A percentile compares a stretch with the other conserved stretches of the same genome.
phyloP scores from a whole-genome alignment of 2,797 vertebrate species.

The Fistularia commersonii region DNA sequence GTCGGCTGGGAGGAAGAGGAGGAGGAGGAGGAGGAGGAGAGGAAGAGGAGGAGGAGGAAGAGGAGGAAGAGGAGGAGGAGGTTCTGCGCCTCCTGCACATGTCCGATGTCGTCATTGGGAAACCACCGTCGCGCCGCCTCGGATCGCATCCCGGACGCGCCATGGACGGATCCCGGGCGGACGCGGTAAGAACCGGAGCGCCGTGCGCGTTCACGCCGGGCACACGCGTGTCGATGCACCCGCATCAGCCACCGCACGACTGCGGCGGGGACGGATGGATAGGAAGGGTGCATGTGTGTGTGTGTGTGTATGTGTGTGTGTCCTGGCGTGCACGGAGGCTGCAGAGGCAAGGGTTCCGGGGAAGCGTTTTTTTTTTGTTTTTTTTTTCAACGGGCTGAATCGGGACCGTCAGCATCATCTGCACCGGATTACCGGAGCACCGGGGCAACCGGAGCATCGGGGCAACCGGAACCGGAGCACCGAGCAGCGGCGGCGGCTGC shows the following conservation, averaged over 20 bases:
- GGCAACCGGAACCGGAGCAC: no score
- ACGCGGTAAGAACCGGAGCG: constrained; percentile 62
- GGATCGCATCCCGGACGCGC: constrained; percentile 18
- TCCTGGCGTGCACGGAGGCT: not conserved
- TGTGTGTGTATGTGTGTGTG: not conserved
- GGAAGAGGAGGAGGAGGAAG: constrained; percentile 11
- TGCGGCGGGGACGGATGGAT: no score
- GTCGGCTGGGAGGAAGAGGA: constrained; percentile 12
- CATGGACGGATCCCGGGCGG: constrained; percentile 50
- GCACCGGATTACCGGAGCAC: no score
- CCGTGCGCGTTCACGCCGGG: not conserved
- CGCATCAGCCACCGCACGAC: no score
- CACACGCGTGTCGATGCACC: no score
- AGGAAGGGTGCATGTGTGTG: not conserved
- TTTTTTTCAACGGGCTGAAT: no score
- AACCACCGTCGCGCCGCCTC: constrained; percentile 34
- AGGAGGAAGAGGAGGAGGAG: constrained; percentile 9
- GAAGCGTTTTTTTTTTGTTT: no score
- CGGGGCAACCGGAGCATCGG: no score
- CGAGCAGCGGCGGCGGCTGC: no score
- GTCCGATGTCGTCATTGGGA: constrained; percentile 63
- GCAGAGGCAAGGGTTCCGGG: no score
- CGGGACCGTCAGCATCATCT: no score
- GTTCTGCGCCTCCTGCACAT: constrained; percentile 45
- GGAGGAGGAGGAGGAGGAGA: constrained; percentile 4